phyloP scores from a whole-genome alignment of 2,797 vertebrate species.

The Megalops cyprinoides region DNA sequence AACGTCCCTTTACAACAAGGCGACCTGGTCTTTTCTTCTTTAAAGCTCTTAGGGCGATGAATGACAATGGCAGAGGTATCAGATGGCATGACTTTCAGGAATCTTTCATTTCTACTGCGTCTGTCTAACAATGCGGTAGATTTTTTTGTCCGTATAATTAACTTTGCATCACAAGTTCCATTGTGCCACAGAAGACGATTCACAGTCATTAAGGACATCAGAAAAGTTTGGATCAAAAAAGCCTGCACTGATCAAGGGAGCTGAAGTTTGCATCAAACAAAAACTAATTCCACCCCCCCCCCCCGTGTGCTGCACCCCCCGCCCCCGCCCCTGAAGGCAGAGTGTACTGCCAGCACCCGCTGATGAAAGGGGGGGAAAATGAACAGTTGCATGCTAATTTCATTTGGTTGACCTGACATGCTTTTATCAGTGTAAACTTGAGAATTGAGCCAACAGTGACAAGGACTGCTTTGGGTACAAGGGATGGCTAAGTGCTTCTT shows the following conservation, averaged over 20 bases:
- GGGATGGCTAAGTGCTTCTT: background rate
- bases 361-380: slow-evolving; percentile 67
- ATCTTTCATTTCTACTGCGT: background rate
- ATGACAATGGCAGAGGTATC: background rate
- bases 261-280: slow-evolving; percentile 66
- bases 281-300: slow-evolving; percentile 28
- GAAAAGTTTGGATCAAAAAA: slow-evolving; percentile 63
- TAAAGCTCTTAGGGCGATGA: background rate
- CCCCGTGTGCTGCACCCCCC: slow-evolving; percentile 26
- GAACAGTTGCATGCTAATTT: slow-evolving; percentile 64
- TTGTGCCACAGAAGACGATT: slow-evolving; percentile 42
- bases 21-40: too few species aligned
- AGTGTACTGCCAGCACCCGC: slow-evolving; percentile 30
- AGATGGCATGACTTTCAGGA: background rate
- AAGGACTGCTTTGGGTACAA: slow-evolving; percentile 12
- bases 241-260: slow-evolving; percentile 59
- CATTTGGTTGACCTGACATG: slow-evolving; percentile 56
- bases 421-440: slow-evolving; percentile 61
- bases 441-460: slow-evolving; percentile 37
- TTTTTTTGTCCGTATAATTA: slow-evolving; percentile 16
- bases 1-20: background rate
- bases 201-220: slow-evolving; percentile 52
- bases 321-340: slow-evolving; percentile 42
- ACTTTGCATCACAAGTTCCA: slow-evolving; percentile 37
- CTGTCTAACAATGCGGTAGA: background rate